These are phyloP conservation scores for Brachionus koreanus DNA, from an alignment of 1,140 invertebrate species.

Conservation along the genomic window DNA sequence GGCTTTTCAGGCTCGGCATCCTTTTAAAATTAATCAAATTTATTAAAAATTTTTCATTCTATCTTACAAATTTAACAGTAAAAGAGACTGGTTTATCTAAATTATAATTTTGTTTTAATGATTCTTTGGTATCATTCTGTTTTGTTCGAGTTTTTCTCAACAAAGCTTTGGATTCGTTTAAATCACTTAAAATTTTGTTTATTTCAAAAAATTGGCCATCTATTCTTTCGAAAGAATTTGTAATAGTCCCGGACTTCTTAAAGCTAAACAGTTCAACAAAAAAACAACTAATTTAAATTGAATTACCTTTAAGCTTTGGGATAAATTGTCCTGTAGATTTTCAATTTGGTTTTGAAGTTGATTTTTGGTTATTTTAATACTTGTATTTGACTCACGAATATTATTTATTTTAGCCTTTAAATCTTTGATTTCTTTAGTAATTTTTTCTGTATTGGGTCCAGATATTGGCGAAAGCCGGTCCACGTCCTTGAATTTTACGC, in stretches of 20 bases:
- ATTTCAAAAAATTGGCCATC: slow-evolving; percentile 37
- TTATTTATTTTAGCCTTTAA: slow-evolving; percentile 1
- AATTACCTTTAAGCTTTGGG: neutral
- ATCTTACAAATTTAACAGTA: neutral
- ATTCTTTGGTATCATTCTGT: neutral
- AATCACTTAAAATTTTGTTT: slow-evolving; percentile 23
- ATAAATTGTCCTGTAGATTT: neutral
- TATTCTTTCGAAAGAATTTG: slow-evolving; percentile 20
- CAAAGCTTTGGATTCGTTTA: slow-evolving; percentile 27
- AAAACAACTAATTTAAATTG: neutral
- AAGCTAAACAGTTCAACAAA: no score
- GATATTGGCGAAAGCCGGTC: neutral
- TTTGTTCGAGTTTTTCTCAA: neutral
- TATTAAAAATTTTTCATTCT: neutral
- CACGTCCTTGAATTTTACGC: slow-evolving; percentile 19
- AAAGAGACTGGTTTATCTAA: neutral
- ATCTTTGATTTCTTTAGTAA: neutral
- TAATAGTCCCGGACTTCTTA: neutral
- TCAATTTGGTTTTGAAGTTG: neutral
- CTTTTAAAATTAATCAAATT: neutral
- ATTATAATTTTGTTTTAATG: neutral
- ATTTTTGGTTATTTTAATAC: slow-evolving; percentile 3
- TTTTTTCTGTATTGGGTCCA: neutral
- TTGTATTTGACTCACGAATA: neutral
- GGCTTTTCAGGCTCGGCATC: neutral